Conservation (phyloP, 2,797 vertebrate species). For the Microctenopoma steveboyesi region DNA sequence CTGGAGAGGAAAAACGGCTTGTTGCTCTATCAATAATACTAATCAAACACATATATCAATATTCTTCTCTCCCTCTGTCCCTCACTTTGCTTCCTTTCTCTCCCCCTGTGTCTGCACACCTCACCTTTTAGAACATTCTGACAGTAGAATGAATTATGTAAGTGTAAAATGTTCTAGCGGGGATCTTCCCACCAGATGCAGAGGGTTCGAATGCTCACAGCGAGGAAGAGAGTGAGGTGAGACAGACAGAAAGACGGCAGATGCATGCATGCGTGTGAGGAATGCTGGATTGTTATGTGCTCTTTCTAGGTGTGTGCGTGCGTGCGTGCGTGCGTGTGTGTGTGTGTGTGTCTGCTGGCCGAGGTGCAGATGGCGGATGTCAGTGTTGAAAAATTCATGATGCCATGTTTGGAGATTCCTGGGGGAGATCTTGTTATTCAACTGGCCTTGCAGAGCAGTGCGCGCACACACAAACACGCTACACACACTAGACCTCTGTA, state of each 20-base stretch:
- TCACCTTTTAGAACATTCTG: constrained; percentile 48
- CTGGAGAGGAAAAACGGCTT: constrained; percentile 19
- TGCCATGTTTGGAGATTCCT: constrained; percentile 81
- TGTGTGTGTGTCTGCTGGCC: constrained; percentile 50
- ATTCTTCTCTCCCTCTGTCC: background rate
- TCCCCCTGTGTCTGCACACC: background rate
- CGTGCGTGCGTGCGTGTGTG: constrained; percentile 28
- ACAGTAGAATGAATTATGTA: constrained; percentile 63
- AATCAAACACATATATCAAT: constrained; percentile 47
- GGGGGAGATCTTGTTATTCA: constrained; percentile 78
- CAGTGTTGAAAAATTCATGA: constrained; percentile 83
- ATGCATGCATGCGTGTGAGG: constrained; percentile 38
- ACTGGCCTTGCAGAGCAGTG: constrained; percentile 74
- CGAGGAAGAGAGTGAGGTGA: constrained; percentile 56
- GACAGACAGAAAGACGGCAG: constrained; percentile 59
- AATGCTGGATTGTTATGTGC: constrained; percentile 12
- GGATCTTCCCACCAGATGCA: constrained; percentile 66
- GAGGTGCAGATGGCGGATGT: constrained; percentile 78
- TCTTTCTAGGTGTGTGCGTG: constrained; percentile 31
- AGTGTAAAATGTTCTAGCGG: constrained; percentile 69
- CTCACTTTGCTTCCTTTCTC: background rate
- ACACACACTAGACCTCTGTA: constrained; percentile 4
- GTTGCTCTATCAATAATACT: constrained; percentile 35
- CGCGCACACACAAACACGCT: constrained; percentile 17
- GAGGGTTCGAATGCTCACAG: constrained; percentile 47